Percentiles rank a stretch among this genome's conserved stretches.
These are phyloP conservation scores for Yasuhikotakia modesta DNA, from an alignment of 2,797 vertebrate genomes.

Conservation along the genomic window DNA sequence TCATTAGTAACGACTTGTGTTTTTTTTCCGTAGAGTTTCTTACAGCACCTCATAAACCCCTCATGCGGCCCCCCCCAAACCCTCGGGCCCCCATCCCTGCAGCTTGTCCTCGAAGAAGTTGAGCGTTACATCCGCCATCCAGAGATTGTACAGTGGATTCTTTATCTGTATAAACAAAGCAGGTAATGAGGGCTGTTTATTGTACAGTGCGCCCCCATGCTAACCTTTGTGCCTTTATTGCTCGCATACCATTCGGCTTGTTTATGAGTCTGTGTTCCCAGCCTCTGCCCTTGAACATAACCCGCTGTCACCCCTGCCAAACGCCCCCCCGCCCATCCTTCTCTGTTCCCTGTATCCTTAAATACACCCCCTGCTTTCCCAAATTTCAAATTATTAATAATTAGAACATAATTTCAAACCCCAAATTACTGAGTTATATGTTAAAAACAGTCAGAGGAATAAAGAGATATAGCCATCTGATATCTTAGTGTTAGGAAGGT, in stretches of 20 bases:
- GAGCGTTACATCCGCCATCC: slow-evolving; percentile 51
- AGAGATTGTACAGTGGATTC: slow-evolving; percentile 65
- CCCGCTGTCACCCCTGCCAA: slow-evolving; percentile 9
- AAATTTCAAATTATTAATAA: no score
- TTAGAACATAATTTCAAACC: no score
- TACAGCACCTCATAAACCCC: slow-evolving; percentile 37
- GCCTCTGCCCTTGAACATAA: slow-evolving; percentile 81
- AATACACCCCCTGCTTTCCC: slow-evolving; percentile 25
- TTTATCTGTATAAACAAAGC: slow-evolving; percentile 80
- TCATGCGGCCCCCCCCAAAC: slow-evolving; percentile 57
- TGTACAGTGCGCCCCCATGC: slow-evolving; percentile 74
- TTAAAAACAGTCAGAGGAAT: slow-evolving; percentile 51
- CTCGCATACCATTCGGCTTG: slow-evolving; percentile 79
- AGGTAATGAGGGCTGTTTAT: slow-evolving; percentile 81
- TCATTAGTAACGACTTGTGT: slow-evolving; percentile 47
- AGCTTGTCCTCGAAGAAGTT: slow-evolving; percentile 50
- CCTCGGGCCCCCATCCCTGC: slow-evolving; percentile 48
- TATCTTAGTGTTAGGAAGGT: slow-evolving; percentile 61
- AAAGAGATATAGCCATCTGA: slow-evolving; percentile 66
- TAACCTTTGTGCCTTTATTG: slow-evolving; percentile 80
- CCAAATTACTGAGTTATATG: slow-evolving; percentile 64
- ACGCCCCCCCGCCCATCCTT: not conserved
- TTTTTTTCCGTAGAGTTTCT: slow-evolving; percentile 34
- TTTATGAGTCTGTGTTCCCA: slow-evolving; percentile 77
- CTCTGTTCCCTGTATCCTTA: slow-evolving; percentile 19